Evolutionary conservation across 2,888 invertebrate genomes (phyloP).

Genomic region (Melanargia galathea): DNA sequence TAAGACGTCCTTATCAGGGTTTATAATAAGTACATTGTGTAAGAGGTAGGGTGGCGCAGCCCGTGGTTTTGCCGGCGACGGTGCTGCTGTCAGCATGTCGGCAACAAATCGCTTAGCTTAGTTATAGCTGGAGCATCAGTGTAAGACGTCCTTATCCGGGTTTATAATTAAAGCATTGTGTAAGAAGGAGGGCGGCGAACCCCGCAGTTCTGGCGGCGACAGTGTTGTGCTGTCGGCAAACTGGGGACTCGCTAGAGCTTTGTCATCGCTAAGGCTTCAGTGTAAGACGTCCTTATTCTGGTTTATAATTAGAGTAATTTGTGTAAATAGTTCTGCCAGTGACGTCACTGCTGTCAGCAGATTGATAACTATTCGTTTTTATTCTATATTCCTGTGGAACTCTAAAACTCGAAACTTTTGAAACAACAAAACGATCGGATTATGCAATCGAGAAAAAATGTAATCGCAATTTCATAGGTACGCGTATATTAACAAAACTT

Average conservation of each 20-base stretch:
- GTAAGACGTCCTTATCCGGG: neutral
- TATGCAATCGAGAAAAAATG: neutral
- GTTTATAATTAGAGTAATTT: conserved; percentile 15
- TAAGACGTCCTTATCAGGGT: no score
- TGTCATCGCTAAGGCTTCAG: neutral
- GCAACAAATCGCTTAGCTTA: neutral
- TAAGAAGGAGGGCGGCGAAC: neutral
- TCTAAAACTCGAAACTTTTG: conserved; percentile 4
- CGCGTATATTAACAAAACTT: no score
- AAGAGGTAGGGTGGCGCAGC: no score
- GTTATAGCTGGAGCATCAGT: neutral
- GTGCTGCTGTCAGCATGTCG: no score
- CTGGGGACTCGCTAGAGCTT: neutral
- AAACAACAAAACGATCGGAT: neutral
- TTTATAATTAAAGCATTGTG: neutral
- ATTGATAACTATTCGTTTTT: conserved; percentile 13
- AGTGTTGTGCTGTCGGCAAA: neutral
- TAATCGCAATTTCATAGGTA: neutral
- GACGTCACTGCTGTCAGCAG: conserved; percentile 2
- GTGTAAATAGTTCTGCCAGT: conserved; percentile 5
- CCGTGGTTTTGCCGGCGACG: no score
- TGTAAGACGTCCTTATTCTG: neutral
- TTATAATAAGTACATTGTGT: no score
- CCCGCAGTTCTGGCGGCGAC: neutral
- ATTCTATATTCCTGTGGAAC: neutral